Conservation (phyloP, 2,113 vertebrate species). For the Telmatochromis bifrenatus region DNA sequence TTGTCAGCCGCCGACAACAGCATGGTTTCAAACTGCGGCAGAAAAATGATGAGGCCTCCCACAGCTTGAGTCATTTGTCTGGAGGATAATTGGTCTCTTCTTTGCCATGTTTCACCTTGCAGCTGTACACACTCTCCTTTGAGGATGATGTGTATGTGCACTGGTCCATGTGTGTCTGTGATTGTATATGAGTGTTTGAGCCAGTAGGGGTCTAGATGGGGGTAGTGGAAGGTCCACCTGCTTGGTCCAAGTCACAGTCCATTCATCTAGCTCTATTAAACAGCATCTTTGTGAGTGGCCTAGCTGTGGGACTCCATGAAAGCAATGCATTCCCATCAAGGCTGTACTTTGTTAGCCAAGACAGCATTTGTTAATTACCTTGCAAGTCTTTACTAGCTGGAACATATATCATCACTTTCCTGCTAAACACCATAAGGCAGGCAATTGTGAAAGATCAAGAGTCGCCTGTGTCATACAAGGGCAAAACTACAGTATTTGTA, state of each 20-base stretch:
- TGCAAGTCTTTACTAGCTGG: conserved; percentile 30
- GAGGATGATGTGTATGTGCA: conserved; percentile 23
- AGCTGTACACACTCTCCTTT: conserved; percentile 53
- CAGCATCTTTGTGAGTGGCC: conserved; percentile 31
- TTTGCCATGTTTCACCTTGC: conserved; percentile 69
- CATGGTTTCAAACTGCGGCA: conserved; percentile 28
- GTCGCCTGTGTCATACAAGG: conserved; percentile 37
- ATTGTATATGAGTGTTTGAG: background rate
- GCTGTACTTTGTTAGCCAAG: conserved; percentile 58
- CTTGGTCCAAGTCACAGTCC: conserved; percentile 33
- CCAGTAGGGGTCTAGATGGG: background rate
- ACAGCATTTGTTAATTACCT: conserved; percentile 72
- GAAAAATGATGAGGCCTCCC: conserved; percentile 56
- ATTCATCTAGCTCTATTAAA: conserved; percentile 67
- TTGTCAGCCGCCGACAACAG: conserved; percentile 31
- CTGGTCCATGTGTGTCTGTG: background rate
- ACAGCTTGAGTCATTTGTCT: conserved; percentile 55
- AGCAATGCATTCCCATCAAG: conserved; percentile 53
- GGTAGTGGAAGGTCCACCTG: conserved; percentile 51
- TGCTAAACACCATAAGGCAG: conserved; percentile 63
- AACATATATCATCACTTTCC: conserved; percentile 56
- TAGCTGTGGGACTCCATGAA: conserved; percentile 42
- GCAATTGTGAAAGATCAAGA: conserved; percentile 38
- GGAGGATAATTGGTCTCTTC: conserved; percentile 65
- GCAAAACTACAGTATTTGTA: background rate